Conservation (phyloP, 30 jellyfish, hydroid and myxozoan genomes). For the Hydractinia symbiolongicarpus region DNA sequence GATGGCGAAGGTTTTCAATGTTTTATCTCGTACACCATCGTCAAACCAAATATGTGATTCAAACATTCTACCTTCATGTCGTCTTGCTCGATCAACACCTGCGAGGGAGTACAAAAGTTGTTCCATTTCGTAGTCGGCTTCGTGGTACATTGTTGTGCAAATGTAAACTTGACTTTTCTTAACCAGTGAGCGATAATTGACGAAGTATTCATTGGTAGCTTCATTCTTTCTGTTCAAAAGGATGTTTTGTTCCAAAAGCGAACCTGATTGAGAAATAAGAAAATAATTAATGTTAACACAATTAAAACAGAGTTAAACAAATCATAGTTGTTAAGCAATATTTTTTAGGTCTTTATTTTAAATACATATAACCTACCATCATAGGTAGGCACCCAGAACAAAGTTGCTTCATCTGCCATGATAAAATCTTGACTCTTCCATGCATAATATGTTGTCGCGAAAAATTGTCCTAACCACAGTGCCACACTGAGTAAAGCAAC, state of each 20-base stretch:
- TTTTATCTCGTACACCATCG: slow-evolving; percentile 83
- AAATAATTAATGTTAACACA: no score
- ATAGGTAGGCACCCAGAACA: slow-evolving; percentile 82
- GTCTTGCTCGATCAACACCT: slow-evolving; percentile 83
- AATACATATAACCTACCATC: slow-evolving; percentile 48
- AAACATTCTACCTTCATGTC: slow-evolving; percentile 63
- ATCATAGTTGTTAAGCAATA: not conserved
- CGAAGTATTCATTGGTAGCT: slow-evolving; percentile 78
- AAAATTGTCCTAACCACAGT: slow-evolving; percentile 90
- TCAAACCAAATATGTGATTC: slow-evolving; percentile 86
- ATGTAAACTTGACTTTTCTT: slow-evolving; percentile 72
- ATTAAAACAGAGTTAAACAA: not conserved
- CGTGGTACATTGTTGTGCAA: slow-evolving; percentile 96
- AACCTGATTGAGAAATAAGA: slow-evolving; percentile 22
- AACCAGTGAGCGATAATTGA: slow-evolving; percentile 61
- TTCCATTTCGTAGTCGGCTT: slow-evolving; percentile 85
- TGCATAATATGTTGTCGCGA: slow-evolving; percentile 92
- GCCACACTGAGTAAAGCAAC: slow-evolving; percentile 72
- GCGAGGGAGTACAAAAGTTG: slow-evolving; percentile 73
- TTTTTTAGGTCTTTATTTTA: not conserved
- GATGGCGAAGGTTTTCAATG: slow-evolving; percentile 68
- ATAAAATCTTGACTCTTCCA: slow-evolving; percentile 91
- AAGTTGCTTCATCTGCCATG: slow-evolving; percentile 90
- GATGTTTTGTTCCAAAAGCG: slow-evolving; percentile 76
- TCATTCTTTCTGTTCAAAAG: slow-evolving; percentile 77